A percentile compares a stretch with the other conserved stretches of the same genome.
These are phyloP conservation scores for Corythaeola cristata DNA, from an alignment of 2,113 vertebrate species.

Conservation along the genomic window DNA sequence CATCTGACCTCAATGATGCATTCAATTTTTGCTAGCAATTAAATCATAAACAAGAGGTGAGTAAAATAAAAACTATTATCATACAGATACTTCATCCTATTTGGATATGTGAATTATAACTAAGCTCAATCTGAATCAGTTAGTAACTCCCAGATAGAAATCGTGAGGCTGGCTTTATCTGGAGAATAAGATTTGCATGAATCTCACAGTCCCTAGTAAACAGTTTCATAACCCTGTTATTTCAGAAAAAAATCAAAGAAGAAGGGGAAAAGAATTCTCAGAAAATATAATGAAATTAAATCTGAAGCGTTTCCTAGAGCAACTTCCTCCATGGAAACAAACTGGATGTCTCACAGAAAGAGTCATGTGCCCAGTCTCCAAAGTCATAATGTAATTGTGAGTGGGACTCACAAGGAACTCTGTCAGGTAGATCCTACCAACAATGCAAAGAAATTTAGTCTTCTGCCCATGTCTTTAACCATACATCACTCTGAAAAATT, in stretches of 20 bases:
- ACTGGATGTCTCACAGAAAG: not conserved
- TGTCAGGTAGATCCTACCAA: not conserved
- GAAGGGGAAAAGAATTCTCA: not conserved
- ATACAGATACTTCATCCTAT: not conserved
- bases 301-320: not conserved
- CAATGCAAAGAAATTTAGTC: not conserved
- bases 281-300: not conserved
- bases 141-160: not conserved
- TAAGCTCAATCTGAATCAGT: not conserved
- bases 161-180: not conserved
- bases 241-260: not conserved
- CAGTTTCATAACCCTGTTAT: not conserved
- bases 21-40: slow-evolving; percentile 23
- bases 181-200: not conserved
- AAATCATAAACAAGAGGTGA: slow-evolving; percentile 29
- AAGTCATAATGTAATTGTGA: not conserved
- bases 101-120: not conserved
- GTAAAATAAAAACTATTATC: not conserved
- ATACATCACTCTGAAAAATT: not conserved
- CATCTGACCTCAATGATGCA: slow-evolving; percentile 40
- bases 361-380: not conserved
- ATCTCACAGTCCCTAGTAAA: not conserved
- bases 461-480: not conserved
- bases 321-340: not conserved
- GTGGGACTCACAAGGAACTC: not conserved